Percentiles rank a stretch among this genome's conserved stretches.
phyloP scores from a whole-genome alignment of 2,113 vertebrate species.

The Speoplatyrhinus poulsoni region DNA sequence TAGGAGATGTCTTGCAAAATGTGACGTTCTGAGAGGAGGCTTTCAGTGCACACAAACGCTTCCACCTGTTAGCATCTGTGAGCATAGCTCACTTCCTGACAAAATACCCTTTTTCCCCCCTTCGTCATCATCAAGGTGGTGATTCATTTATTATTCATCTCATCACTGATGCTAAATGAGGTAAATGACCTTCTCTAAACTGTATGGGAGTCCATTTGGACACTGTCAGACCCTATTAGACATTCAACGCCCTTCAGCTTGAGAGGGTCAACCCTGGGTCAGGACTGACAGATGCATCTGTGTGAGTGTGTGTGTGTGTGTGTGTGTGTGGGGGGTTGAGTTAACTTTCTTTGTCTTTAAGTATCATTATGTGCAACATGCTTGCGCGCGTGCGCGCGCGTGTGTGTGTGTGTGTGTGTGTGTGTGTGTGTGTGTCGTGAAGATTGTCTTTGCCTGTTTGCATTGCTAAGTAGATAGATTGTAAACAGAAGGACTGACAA shows the following conservation, averaged over 20 bases:
- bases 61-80: constrained; percentile 53
- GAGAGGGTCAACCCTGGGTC: constrained; percentile 54
- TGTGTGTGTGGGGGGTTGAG: background rate
- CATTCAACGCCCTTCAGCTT: constrained; percentile 45
- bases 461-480: too few species aligned
- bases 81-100: constrained; percentile 45
- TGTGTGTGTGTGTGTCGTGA: constrained; percentile 1
- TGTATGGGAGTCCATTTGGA: constrained; percentile 69
- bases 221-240: constrained; percentile 71
- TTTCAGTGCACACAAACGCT: constrained; percentile 21
- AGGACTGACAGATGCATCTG: constrained; percentile 35
- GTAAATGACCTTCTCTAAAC: constrained; percentile 68
- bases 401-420: background rate
- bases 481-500: too few species aligned
- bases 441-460: too few species aligned
- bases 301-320: background rate
- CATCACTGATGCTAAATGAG: constrained; percentile 65
- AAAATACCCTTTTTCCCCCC: constrained; percentile 32
- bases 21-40: constrained; percentile 46
- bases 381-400: too few species aligned
- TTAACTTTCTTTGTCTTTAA: background rate
- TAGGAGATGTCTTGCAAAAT: constrained; percentile 34
- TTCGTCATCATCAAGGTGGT: constrained; percentile 28
- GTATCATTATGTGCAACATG: too few species aligned
- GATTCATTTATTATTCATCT: constrained; percentile 71